phyloP scores from a whole-genome alignment of 2,888 invertebrate genomes.

The Hypomecis atomaria region DNA sequence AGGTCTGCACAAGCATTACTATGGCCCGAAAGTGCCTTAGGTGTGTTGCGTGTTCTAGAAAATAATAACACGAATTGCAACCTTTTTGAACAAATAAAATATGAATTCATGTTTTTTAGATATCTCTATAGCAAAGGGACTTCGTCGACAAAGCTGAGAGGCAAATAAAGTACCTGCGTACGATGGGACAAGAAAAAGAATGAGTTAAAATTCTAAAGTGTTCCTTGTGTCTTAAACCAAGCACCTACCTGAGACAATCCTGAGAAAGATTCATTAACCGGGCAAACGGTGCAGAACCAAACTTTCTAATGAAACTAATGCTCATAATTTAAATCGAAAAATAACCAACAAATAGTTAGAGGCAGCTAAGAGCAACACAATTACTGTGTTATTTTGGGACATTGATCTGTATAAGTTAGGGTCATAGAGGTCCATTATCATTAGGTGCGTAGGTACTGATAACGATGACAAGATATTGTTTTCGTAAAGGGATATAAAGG shows the following conservation, averaged over 20 bases:
- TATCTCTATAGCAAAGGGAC: no score
- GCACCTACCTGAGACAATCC: slow-evolving; percentile 57
- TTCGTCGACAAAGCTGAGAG: no score
- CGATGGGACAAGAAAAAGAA: no score
- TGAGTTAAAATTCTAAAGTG: no score
- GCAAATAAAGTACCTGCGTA: no score
- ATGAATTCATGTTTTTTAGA: no score
- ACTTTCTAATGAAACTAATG: slow-evolving; percentile 29
- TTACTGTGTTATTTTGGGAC: slow-evolving; percentile 20
- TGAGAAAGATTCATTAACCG: slow-evolving; percentile 47
- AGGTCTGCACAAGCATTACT: no score
- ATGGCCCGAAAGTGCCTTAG: no score
- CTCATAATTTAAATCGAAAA: slow-evolving; percentile 14
- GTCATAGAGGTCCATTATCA: slow-evolving; percentile 32
- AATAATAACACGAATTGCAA: no score
- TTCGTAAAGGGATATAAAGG: background rate
- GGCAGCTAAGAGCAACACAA: slow-evolving; percentile 24
- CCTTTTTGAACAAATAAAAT: no score
- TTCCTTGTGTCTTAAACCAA: background rate
- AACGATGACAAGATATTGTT: slow-evolving; percentile 12
- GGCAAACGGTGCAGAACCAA: slow-evolving; percentile 19
- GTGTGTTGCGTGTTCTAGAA: no score
- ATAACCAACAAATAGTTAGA: slow-evolving; percentile 2
- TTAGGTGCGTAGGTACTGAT: slow-evolving; percentile 16
- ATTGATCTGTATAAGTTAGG: slow-evolving; percentile 29